Base-by-base conservation (phyloP, 2,888 invertebrate species). In the Archaeoteleia sp. region DNA sequence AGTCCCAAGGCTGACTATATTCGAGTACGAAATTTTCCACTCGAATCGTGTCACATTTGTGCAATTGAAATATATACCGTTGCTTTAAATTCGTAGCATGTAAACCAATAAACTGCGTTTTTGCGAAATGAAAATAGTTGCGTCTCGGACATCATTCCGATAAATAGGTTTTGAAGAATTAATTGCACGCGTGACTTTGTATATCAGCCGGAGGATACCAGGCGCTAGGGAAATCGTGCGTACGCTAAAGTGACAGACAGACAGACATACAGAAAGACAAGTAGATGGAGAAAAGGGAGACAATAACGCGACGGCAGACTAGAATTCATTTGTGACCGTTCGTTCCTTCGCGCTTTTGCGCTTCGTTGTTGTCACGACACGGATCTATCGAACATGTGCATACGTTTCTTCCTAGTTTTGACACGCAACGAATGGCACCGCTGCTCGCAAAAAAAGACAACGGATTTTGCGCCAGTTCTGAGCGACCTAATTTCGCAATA, bases 211-310 rank as follows among this genome's bases (percentile, higher is more conserved):
- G 9, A 14, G 15, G 54, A 45, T 29, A 48, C 58, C 68, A 68
- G 71, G 61, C 65, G 68, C 51, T 62, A 67, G 62, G 62, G 65
- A 71, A 20, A 68, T 48, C 46, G 60, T 57, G 63, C 54, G 63
- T 68, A 63, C 49, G 42, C 54, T 63, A 68, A 46, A 54, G 27
- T 57, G 57, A 58, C 43, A 60, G 60, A 60, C 53, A 67, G 54
- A 57, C 42, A 66, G 32, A 66, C 58, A 60, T 34, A 60, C 66
- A 66, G 53, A 68, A 43, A 65, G 60, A 65, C 60, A 55, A 55
- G 45, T 51, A 68, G 60, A 60, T 51, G 48, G 40, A 49, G 29
- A 48, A 42, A 53, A 34, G 13, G 34, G 45, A 40, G 40, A 51
- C 30, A 53, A 39, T 65, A 61, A 69, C 51, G 63, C 65, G 63